Evolutionary conservation across 1,140 invertebrate species (phyloP).

Genomic region (Drosophila guanche): DNA sequence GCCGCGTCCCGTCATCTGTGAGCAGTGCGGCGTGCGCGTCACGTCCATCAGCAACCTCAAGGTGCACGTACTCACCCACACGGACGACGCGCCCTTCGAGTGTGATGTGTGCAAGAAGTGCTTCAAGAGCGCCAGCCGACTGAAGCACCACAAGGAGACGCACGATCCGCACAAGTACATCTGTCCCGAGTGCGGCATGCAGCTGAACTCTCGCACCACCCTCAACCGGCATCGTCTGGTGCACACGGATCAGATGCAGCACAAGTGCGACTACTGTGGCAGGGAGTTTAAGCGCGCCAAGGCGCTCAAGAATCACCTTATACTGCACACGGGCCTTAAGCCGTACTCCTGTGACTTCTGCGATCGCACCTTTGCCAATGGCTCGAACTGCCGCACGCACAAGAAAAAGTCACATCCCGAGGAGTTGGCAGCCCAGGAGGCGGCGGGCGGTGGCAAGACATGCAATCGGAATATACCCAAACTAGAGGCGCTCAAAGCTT

Average conservation of each 20-base stretch:
- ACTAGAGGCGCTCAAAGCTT: constrained; percentile 76
- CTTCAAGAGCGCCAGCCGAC: constrained; percentile 69
- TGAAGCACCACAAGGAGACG: constrained; percentile 83
- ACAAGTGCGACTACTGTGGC: constrained; percentile 83
- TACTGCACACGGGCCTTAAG: constrained; percentile 83
- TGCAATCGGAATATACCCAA: constrained; percentile 82
- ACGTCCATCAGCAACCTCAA: constrained; percentile 84
- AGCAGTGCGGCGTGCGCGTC: constrained; percentile 83
- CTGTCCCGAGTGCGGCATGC: constrained; percentile 84
- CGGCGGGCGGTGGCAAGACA: constrained; percentile 65
- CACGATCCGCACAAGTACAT: constrained; percentile 84
- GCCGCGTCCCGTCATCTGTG: constrained; percentile 83
- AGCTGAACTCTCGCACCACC: constrained; percentile 84
- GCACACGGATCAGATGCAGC: constrained; percentile 84
- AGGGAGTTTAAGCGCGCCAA: constrained; percentile 79
- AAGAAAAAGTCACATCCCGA: constrained; percentile 84
- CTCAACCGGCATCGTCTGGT: constrained; percentile 84
- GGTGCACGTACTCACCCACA: constrained; percentile 84
- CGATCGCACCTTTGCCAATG: constrained; percentile 84
- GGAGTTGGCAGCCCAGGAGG: constrained; percentile 83
- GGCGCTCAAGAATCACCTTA: constrained; percentile 83
- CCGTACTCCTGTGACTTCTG: constrained; percentile 84
- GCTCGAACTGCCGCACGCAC: constrained; percentile 84
- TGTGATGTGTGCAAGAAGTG: constrained; percentile 84
- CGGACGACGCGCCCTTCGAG: constrained; percentile 83